Evolutionary conservation across 2,888 invertebrate genomes (phyloP).

Genomic region (Cataglyphis livida): DNA sequence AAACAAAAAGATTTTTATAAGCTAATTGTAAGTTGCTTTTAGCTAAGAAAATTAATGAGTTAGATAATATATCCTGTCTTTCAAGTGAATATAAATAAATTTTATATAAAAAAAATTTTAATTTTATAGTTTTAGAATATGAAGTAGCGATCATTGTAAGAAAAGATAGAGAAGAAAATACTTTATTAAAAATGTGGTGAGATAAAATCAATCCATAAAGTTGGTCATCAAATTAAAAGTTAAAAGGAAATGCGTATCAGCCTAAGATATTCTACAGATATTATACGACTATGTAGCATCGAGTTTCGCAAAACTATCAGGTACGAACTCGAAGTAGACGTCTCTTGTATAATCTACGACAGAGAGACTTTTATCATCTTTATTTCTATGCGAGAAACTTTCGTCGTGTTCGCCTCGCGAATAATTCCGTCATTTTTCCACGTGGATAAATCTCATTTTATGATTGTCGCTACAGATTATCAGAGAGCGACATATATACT

Average conservation of each 20-base stretch:
- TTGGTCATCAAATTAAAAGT: neutral
- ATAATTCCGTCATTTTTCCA: conserved; percentile 47
- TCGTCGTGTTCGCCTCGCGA: conserved; percentile 46
- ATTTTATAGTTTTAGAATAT: neutral
- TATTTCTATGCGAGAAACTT: conserved; percentile 52
- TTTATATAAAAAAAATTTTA: conserved; percentile 1
- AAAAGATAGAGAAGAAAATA: neutral
- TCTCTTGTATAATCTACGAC: conserved; percentile 25
- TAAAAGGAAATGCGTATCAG: neutral
- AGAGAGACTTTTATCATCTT: conserved; percentile 54
- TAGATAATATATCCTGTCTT: neutral
- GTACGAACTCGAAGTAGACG: conserved; percentile 45
- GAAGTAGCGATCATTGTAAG: neutral
- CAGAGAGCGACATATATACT: conserved; percentile 45
- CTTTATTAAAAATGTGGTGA: neutral
- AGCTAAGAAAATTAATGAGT: neutral
- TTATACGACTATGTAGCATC: conserved; percentile 14
- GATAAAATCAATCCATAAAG: neutral
- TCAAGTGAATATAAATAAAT: neutral
- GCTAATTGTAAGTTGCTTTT: neutral
- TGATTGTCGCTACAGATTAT: conserved; percentile 58
- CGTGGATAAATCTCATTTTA: conserved; percentile 51
- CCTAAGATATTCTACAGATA: neutral
- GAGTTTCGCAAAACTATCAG: conserved; percentile 40
- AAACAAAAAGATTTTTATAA: neutral